Evolutionary conservation across 1,140 invertebrate genomes (phyloP).

Genomic region (Popillia japonica): DNA sequence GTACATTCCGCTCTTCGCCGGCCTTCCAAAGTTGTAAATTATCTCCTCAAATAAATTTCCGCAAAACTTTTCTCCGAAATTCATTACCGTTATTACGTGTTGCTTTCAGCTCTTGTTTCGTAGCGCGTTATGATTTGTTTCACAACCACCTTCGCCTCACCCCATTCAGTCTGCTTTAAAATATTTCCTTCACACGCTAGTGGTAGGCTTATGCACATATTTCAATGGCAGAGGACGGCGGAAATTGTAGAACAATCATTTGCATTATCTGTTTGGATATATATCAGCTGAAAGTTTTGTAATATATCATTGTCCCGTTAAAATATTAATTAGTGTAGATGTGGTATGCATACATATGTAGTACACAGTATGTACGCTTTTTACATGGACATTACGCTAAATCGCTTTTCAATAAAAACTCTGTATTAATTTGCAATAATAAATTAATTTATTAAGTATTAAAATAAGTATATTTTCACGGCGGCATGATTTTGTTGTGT

Average conservation of each 20-base stretch:
- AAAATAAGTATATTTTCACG: no score
- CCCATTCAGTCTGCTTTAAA: not conserved
- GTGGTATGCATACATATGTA: no score
- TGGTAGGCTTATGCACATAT: not conserved
- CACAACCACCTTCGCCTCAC: not conserved
- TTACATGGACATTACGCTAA: no score
- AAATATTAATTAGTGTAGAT: no score
- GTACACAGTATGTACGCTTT: no score
- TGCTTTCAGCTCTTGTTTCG: constrained; percentile 26
- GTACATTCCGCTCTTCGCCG: not conserved
- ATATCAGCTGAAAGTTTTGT: not conserved
- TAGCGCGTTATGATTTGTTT: constrained; percentile 34
- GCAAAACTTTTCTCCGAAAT: constrained; percentile 27
- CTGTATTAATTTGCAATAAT: no score
- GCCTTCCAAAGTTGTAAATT: constrained; percentile 29
- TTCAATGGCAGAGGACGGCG: not conserved
- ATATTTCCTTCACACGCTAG: constrained; percentile 10
- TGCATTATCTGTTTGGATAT: not conserved
- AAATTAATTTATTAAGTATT: no score
- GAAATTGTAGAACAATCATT: not conserved
- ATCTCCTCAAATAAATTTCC: constrained; percentile 29
- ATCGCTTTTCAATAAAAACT: no score
- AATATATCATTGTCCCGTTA: not conserved
- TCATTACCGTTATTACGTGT: constrained; percentile 32
- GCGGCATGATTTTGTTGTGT: no score